Percentiles rank a stretch among this genome's conserved stretches.
These are phyloP conservation scores for Heterotis niloticus DNA, from an alignment of 2,113 vertebrate genomes.

Conservation along the genomic window DNA sequence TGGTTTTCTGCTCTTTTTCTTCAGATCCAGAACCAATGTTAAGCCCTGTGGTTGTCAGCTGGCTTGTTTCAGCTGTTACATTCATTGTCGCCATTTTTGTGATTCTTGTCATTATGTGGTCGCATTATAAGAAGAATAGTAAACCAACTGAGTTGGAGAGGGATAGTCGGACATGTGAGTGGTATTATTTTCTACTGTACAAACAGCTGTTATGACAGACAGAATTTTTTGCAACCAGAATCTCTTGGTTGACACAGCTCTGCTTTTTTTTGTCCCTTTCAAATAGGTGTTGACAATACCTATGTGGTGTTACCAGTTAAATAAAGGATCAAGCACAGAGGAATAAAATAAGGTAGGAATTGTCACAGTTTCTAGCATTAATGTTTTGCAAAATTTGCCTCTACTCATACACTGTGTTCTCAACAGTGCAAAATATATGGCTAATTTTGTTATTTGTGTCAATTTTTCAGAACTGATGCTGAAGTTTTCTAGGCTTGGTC, in stretches of 20 bases:
- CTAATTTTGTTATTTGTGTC: background rate
- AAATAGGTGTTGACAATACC: constrained; percentile 68
- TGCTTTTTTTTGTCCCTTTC: constrained; percentile 31
- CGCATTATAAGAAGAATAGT: constrained; percentile 58
- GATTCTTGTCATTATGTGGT: constrained; percentile 56
- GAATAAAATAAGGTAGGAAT: constrained; percentile 37
- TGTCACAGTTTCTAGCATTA: background rate
- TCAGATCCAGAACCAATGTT: constrained; percentile 63
- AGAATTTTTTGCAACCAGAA: background rate
- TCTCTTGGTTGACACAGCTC: background rate
- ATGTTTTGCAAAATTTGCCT: background rate
- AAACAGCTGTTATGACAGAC: background rate
- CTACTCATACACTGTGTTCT: background rate
- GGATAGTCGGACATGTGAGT: constrained; percentile 67
- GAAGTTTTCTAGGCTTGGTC: background rate
- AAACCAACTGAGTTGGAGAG: constrained; percentile 63
- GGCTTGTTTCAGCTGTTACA: constrained; percentile 61
- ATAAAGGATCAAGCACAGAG: constrained; percentile 34
- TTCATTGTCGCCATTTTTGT: constrained; percentile 57
- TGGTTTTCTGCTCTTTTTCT: background rate
- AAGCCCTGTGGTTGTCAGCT: constrained; percentile 65
- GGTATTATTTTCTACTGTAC: background rate
- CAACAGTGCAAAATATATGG: background rate
- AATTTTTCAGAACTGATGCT: background rate
- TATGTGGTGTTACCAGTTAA: constrained; percentile 65